phyloP scores from a whole-genome alignment of 2,113 vertebrate genomes.

The Macquaria australasica region DNA sequence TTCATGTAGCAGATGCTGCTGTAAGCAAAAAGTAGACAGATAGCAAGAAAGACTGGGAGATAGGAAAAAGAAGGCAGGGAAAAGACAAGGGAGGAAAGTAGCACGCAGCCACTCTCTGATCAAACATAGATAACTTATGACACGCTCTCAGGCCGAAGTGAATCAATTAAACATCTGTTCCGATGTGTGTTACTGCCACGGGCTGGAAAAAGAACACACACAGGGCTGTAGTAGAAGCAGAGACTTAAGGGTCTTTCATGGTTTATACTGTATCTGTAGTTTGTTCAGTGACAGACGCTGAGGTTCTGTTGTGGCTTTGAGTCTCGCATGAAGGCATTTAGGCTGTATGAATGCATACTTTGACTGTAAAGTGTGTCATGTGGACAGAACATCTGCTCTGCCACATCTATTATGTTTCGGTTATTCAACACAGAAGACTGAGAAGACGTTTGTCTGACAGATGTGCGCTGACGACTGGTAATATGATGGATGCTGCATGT shows the following conservation, averaged over 20 bases:
- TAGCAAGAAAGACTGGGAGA: slow-evolving; percentile 3
- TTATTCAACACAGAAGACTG: slow-evolving; percentile 35
- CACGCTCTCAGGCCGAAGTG: slow-evolving; percentile 40
- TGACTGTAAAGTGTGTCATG: slow-evolving; percentile 45
- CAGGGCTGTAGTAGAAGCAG: slow-evolving; percentile 37
- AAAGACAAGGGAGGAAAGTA: slow-evolving; percentile 33
- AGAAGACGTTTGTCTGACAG: slow-evolving; percentile 52
- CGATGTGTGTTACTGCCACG: slow-evolving; percentile 44
- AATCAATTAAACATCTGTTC: slow-evolving; percentile 79
- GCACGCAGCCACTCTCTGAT: slow-evolving; percentile 42
- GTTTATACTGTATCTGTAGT: slow-evolving; percentile 61
- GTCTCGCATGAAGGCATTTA: slow-evolving; percentile 55
- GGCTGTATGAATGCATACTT: slow-evolving; percentile 49
- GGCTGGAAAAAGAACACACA: slow-evolving; percentile 59
- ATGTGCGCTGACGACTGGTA: slow-evolving; percentile 51
- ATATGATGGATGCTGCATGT: slow-evolving; percentile 59
- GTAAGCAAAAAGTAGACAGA: slow-evolving; percentile 35
- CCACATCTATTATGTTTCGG: slow-evolving; percentile 63
- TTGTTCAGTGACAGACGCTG: slow-evolving; percentile 63
- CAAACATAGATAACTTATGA: slow-evolving; percentile 67
- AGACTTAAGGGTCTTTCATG: slow-evolving; percentile 74
- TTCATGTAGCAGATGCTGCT: slow-evolving; percentile 32
- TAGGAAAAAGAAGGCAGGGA: not conserved
- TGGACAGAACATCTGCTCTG: slow-evolving; percentile 64
- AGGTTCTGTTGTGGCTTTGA: slow-evolving; percentile 71